A percentile compares a stretch with the other conserved stretches of the same genome.
phyloP scores from a whole-genome alignment of 2,797 vertebrate species.

The Propithecus perrieri region DNA sequence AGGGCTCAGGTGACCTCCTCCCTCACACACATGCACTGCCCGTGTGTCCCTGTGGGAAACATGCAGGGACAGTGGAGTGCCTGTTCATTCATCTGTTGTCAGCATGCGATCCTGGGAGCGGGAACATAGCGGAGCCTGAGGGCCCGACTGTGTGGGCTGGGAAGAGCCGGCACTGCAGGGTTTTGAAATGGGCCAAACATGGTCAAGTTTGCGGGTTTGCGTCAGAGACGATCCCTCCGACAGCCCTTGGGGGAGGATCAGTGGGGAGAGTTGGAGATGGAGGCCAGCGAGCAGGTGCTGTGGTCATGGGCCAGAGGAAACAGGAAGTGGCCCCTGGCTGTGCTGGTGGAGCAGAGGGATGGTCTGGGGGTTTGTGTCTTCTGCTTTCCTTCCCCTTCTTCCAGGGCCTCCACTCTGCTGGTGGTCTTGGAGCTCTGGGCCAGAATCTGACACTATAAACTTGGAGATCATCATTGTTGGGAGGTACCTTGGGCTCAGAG shows the following conservation, averaged over 20 bases:
- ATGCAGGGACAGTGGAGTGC: neutral
- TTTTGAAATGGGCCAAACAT: neutral
- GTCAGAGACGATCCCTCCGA: neutral
- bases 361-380: neutral
- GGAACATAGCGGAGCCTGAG: neutral
- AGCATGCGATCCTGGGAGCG: neutral
- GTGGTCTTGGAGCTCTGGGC: neutral
- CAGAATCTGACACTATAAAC: neutral
- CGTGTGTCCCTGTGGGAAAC: neutral
- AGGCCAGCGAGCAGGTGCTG: neutral
- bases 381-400: neutral
- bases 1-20: neutral
- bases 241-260: neutral
- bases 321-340: constrained; percentile 12
- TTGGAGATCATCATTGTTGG: neutral
- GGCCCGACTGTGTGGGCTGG: neutral
- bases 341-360: neutral
- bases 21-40: neutral
- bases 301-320: neutral
- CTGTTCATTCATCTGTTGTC: neutral
- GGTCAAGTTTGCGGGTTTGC: neutral
- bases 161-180: neutral
- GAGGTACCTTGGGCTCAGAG: neutral
- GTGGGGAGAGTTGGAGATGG: neutral
- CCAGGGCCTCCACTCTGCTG: neutral